Percentiles rank a stretch among this genome's conserved stretches.
Conservation (phyloP, 2,113 vertebrate species). For the Atlantisia rogersi region DNA sequence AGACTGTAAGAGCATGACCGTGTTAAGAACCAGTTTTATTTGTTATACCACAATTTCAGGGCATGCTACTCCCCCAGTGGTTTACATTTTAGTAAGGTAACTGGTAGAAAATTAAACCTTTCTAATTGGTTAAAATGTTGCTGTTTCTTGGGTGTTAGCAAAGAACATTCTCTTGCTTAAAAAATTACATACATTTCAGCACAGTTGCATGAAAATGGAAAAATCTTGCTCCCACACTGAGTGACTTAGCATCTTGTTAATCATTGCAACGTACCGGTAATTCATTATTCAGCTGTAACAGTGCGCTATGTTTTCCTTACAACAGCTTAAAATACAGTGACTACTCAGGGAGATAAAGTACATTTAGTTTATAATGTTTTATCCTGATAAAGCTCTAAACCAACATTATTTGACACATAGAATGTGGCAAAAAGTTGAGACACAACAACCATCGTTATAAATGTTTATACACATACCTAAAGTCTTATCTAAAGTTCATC, state of each 20-base stretch:
- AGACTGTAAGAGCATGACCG: slow-evolving; percentile 2
- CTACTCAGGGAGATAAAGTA: background rate
- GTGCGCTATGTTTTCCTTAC: background rate
- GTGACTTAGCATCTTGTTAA: slow-evolving; percentile 36
- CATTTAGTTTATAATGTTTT: slow-evolving; percentile 22
- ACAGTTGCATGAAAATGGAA: background rate
- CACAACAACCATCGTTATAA: slow-evolving; percentile 57
- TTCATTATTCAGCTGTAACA: slow-evolving; percentile 15
- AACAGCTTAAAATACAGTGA: slow-evolving; percentile 9
- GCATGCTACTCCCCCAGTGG: background rate
- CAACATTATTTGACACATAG: slow-evolving; percentile 21
- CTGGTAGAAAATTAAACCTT: background rate
- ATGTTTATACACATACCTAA: slow-evolving; percentile 74
- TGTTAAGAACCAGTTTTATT: background rate
- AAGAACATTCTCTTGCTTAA: background rate
- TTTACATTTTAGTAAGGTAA: background rate
- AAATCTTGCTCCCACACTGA: background rate
- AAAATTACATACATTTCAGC: background rate
- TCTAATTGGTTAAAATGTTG: background rate
- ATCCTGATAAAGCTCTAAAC: slow-evolving; percentile 35
- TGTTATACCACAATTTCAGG: background rate
- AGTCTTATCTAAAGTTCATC: slow-evolving; percentile 80
- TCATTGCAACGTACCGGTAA: background rate
- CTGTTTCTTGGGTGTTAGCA: background rate
- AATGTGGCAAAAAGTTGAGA: slow-evolving; percentile 54